A percentile compares a stretch with the other conserved stretches of the same genome.
Evolutionary conservation across 1,140 invertebrate genomes (phyloP).

Genomic region (Maconellicoccus hirsutus): DNA sequence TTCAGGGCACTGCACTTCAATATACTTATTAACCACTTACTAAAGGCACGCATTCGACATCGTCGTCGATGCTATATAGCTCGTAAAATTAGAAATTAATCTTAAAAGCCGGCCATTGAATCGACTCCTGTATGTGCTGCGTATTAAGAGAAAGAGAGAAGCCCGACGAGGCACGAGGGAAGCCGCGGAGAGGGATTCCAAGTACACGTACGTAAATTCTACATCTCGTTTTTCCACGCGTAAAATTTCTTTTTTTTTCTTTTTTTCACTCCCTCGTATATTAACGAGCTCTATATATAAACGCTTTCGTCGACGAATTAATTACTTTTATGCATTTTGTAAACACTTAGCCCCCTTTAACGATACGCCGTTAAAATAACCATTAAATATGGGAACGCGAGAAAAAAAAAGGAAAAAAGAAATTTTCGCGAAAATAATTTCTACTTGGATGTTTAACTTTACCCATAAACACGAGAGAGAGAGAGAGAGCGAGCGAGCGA

Average conservation of each 20-base stretch:
- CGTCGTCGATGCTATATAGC: neutral
- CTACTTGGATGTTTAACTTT: neutral
- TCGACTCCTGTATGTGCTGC: too few species aligned
- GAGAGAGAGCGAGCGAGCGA: too few species aligned
- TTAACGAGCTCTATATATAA: too few species aligned
- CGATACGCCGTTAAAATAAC: neutral
- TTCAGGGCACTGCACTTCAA: neutral
- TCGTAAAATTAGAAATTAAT: neutral
- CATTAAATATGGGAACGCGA: neutral
- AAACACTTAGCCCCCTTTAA: conserved; percentile 8
- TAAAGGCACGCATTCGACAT: neutral
- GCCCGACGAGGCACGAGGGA: too few species aligned
- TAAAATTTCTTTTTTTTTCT: too few species aligned
- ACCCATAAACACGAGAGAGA: neutral
- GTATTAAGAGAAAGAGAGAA: too few species aligned
- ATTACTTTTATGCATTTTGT: conserved; percentile 9
- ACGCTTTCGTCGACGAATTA: neutral
- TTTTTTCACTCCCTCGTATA: too few species aligned
- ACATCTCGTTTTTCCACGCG: too few species aligned
- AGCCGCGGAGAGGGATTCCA: too few species aligned
- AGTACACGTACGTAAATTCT: too few species aligned
- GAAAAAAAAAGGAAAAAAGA: neutral
- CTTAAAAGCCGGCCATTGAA: too few species aligned
- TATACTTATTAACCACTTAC: neutral
- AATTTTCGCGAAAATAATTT: conserved; percentile 9